Conservation (phyloP, 2,113 vertebrate genomes). For the Tragulus kanchil region DNA sequence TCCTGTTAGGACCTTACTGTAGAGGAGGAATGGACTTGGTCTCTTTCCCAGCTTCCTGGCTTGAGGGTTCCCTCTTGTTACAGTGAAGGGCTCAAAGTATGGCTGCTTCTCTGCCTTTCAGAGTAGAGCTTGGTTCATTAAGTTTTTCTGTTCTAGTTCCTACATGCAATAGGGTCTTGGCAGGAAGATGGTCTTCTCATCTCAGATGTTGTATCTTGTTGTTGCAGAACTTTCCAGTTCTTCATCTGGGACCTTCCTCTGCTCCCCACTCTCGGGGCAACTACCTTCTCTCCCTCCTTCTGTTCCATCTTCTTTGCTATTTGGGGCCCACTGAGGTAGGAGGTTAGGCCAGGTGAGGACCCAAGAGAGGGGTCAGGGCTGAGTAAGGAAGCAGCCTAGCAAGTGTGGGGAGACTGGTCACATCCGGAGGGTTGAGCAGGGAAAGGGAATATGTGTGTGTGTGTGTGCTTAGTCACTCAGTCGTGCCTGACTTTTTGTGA, state of each 20-base stretch:
- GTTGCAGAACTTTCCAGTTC: neutral
- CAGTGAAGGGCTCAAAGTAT: neutral
- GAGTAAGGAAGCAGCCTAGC: neutral
- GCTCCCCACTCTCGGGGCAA: neutral
- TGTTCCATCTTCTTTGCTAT: neutral
- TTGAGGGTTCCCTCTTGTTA: neutral
- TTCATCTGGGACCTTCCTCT: neutral
- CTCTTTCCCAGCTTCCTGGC: neutral
- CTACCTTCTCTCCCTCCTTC: neutral
- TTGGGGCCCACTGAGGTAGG: neutral
- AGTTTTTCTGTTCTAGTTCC: neutral
- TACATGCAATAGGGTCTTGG: neutral
- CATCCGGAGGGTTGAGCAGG: neutral
- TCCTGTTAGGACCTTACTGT: neutral
- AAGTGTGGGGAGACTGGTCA: neutral
- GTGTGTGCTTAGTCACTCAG: neutral
- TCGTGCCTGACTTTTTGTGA: neutral
- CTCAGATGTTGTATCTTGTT: neutral
- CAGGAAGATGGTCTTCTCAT: neutral
- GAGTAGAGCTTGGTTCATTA: neutral
- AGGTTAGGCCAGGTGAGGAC: neutral
- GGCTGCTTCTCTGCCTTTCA: neutral
- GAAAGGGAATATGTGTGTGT: neutral
- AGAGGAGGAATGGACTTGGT: neutral
- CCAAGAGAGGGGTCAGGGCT: neutral